Evolutionary conservation across 2,888 invertebrate species (phyloP), one percentile per base, ranked within the genome.

Genomic region (Patella ulyssiponensis): DNA sequence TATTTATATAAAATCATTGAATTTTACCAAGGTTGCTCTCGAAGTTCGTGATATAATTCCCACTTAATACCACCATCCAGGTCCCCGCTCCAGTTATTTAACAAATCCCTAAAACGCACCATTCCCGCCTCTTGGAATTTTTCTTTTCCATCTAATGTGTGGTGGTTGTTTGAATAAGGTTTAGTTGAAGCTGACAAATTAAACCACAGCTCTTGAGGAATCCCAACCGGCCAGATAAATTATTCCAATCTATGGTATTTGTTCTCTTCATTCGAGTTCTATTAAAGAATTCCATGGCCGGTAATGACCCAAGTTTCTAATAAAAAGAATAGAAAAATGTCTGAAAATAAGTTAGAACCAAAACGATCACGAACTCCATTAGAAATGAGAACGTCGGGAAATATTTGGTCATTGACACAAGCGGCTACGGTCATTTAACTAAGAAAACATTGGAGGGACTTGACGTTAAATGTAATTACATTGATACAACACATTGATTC

Each of bases 241-340:
- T 23, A 64, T 64, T 64, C 64, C 14, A 20, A 64, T 23, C 23
- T 58, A 14, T 23, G 23, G 14, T 64, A 23, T 64, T 64, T 64
- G 64, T 64, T 20, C 23, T 64, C 12, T 23, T 64, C 64, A 64
- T 64, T 64, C 64, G 20, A 23, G 20, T 20, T 23, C 64, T 64
- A 64, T 64, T 64, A 64, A 23, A 64, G 20, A 20, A 64, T 64
- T 64, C 64, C 74, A 71, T 69, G 44, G 69, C 51, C 58, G 44
- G 72, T 73, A 76, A 76, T 76, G 53, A 53, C 17, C 20, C 52
- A 56, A 58, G 69, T 69, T 72, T 52, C 72, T 51, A 52, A 51
- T n/a, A 27, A 52, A 76, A 73, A 51, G 64, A 20, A 51, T 44
- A 44, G 51, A 73, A 56, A 73, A 64, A 72, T 69, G 64, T 23